Conservation (phyloP, 1,140 invertebrate species). For the Drosophila subobscura region DNA sequence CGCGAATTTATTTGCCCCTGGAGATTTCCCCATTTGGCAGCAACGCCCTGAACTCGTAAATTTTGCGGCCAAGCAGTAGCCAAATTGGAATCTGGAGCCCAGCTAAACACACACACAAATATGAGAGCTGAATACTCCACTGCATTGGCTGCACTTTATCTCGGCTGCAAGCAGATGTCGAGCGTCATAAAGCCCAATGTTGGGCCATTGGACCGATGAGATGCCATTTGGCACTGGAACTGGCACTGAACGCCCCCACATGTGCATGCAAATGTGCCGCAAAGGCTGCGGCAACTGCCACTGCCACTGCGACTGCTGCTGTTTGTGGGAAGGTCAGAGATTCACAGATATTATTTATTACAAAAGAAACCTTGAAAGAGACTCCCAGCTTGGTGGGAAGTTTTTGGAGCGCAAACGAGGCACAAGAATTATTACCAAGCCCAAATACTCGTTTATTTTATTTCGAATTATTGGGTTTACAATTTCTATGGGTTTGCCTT, state of each 20-base stretch:
- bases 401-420: background rate
- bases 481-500: too few relatives aligned
- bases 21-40: constrained; percentile 50
- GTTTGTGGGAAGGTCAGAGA: constrained; percentile 29
- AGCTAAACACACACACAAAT: constrained; percentile 45
- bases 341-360: background rate
- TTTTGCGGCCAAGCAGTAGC: constrained; percentile 47
- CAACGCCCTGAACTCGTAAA: constrained; percentile 66
- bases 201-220: background rate
- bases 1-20: constrained; percentile 56
- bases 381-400: background rate
- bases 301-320: too few relatives aligned
- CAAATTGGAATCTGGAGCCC: constrained; percentile 48
- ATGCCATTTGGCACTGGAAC: constrained; percentile 25
- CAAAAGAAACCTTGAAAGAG: background rate
- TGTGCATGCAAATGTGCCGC: background rate
- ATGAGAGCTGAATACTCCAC: constrained; percentile 40
- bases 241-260: constrained; percentile 19
- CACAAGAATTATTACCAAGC: too few relatives aligned
- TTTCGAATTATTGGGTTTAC: too few relatives aligned
- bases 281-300: background rate
- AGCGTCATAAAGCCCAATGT: constrained; percentile 15
- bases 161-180: constrained; percentile 32
- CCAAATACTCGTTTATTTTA: too few relatives aligned
- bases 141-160: constrained; percentile 7